Base-by-base conservation (phyloP, 2,888 invertebrate genomes). In the Andrena hattorfiana region DNA sequence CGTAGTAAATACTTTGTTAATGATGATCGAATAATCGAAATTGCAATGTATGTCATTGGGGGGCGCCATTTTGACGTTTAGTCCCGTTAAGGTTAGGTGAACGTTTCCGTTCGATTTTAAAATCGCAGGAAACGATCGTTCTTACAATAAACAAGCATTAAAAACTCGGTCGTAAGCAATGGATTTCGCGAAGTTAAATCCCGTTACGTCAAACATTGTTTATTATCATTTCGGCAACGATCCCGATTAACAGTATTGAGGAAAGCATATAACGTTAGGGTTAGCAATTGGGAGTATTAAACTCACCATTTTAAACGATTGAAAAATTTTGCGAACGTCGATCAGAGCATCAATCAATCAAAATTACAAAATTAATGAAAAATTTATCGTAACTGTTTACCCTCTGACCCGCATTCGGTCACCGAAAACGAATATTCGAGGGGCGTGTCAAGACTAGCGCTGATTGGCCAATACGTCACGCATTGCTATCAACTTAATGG, bases 361-460 rank as follows among this genome's bases (percentile, higher is more conserved):
- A 70, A 80, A 76, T 67, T 70, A 76, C 66, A 66, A 85, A 85
- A 81, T 68, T 60, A 77, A 76, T 78, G 77, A 75, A 73, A 78
- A 79, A 77, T 81, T 72, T 81, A 81, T 73, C 16, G 72, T 56
- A 81, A 81, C 63, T 70, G 70, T 74, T 86, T 78, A 86, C 59
- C 59, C 74, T 77, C 75, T 86, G 87, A 85, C 89, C 90, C 84
- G 90, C 87, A 89, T 90, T 90, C 90, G 89, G 86, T 84, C 87
- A 87, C 89, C 91, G 87, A 92, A 92, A 91, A 92, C 88, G 88
- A 90, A 92, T 92, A 92, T 93, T 93, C 92, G 90, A 91, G 93
- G 93, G 93, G 93, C 93, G 93, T 94, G 93, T 94, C 93, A 88
- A 89, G 89, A 89, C 79, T 88, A 88, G 79, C 51, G 56, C 59